These are phyloP conservation scores for Mimas tiliae DNA, from an alignment of 2,888 invertebrate species.

Conservation along the genomic window DNA sequence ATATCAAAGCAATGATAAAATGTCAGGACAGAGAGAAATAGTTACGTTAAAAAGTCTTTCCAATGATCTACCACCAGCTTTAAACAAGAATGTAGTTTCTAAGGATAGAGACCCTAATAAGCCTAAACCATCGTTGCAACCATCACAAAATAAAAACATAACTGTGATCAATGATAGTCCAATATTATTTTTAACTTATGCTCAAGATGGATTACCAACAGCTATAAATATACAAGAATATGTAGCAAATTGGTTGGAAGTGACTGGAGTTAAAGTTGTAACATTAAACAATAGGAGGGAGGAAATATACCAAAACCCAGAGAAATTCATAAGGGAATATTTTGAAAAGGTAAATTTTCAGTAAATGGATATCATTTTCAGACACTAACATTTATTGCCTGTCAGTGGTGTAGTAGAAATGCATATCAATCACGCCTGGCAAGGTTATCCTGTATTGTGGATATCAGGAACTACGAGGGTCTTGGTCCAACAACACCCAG, in stretches of 20 bases:
- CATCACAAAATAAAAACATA: constrained; percentile 46
- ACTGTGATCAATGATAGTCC: constrained; percentile 58
- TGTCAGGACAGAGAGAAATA: constrained; percentile 63
- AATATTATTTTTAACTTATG: constrained; percentile 80
- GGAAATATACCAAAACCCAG: constrained; percentile 80
- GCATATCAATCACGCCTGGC: too few species aligned
- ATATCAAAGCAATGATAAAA: constrained; percentile 68
- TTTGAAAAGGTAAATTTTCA: constrained; percentile 77
- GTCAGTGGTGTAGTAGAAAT: too few species aligned
- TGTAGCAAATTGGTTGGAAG: constrained; percentile 74
- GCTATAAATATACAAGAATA: constrained; percentile 77
- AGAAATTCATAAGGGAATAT: constrained; percentile 83
- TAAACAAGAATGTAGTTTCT: constrained; percentile 62
- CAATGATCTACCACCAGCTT: constrained; percentile 70
- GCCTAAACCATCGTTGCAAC: constrained; percentile 52
- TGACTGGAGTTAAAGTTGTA: constrained; percentile 65
- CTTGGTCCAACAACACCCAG: too few species aligned
- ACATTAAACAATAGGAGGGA: constrained; percentile 78
- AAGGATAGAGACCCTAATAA: constrained; percentile 58
- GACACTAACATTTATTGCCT: constrained; percentile 5
- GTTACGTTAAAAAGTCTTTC: constrained; percentile 66
- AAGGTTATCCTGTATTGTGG: too few species aligned
- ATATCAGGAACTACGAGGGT: too few species aligned
- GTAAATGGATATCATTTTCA: neutral
- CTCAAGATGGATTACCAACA: constrained; percentile 79